phyloP scores from a whole-genome alignment of 23 tunicate genomes.

The Pegea sp. region DNA sequence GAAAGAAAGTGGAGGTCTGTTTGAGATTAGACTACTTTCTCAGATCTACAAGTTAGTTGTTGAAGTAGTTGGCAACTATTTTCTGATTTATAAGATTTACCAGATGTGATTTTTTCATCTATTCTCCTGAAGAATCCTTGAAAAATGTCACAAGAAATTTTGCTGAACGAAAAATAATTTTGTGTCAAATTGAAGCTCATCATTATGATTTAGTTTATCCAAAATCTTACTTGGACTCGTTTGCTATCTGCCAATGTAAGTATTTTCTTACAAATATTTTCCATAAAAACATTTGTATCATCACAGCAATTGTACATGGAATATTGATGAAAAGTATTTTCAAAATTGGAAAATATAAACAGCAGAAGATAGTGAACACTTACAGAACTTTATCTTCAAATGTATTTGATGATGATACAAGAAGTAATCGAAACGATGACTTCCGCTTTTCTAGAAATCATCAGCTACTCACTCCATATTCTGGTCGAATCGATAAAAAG shows the following conservation, averaged over 20 bases:
- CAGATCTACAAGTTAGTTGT: no score
- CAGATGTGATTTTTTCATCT: conserved; percentile 44
- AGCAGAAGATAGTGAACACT: conserved; percentile 15
- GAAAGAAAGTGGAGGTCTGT: no score
- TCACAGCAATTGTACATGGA: conserved; percentile 29
- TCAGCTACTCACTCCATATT: no score
- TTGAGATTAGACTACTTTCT: no score
- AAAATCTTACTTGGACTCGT: conserved; percentile 8
- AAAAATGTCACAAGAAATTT: conserved; percentile 48
- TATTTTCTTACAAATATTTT: background rate
- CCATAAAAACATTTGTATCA: background rate
- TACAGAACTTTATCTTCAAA: conserved; percentile 26
- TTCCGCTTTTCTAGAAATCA: no score
- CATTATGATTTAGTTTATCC: conserved; percentile 54
- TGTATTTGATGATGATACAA: no score
- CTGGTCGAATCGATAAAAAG: no score
- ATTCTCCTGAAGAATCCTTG: conserved; percentile 35
- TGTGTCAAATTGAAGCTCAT: conserved; percentile 42
- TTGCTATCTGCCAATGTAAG: conserved; percentile 60
- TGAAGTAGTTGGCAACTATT: background rate
- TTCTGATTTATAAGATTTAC: background rate
- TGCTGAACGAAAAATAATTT: conserved; percentile 7
- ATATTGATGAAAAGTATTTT: conserved; percentile 34
- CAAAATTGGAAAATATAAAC: conserved; percentile 5
- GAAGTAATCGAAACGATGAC: no score